Evolutionary conservation across 2,888 invertebrate species (phyloP).

Genomic region (Brachyptera risi): DNA sequence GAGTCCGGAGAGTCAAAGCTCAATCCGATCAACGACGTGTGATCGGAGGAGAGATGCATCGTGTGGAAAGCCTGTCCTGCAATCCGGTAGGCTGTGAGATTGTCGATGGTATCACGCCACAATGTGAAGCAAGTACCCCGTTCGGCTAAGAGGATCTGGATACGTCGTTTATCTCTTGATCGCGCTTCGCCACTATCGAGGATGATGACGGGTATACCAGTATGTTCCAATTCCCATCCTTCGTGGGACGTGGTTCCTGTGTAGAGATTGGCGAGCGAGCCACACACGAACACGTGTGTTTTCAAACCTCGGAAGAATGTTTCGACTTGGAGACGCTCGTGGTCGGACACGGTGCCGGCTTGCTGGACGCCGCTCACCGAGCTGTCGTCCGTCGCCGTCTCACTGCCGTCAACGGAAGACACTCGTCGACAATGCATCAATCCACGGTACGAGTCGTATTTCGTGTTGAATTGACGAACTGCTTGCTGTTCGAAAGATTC

Average conservation of each 20-base stretch:
- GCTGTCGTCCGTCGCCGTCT: slow-evolving; percentile 26
- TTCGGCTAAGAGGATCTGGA: slow-evolving; percentile 69
- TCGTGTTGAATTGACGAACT: background rate
- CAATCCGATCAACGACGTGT: slow-evolving; percentile 70
- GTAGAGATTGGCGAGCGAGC: slow-evolving; percentile 69
- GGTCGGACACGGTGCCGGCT: slow-evolving; percentile 49
- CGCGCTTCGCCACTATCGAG: slow-evolving; percentile 72
- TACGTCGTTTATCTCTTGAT: slow-evolving; percentile 60
- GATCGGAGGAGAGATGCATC: slow-evolving; percentile 73
- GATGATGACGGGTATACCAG: slow-evolving; percentile 74
- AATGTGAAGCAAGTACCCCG: slow-evolving; percentile 76
- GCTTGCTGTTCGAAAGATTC: background rate
- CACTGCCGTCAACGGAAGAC: slow-evolving; percentile 29
- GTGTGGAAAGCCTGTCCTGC: slow-evolving; percentile 75
- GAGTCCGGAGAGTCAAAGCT: slow-evolving; percentile 73
- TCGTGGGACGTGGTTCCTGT: slow-evolving; percentile 53
- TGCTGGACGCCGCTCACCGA: slow-evolving; percentile 17
- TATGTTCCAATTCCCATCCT: slow-evolving; percentile 67
- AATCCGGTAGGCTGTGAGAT: slow-evolving; percentile 64
- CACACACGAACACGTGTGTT: slow-evolving; percentile 72
- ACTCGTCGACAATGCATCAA: slow-evolving; percentile 23
- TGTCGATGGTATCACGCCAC: slow-evolving; percentile 78
- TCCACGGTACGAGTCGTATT: background rate
- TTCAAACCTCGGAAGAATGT: slow-evolving; percentile 71
- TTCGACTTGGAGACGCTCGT: slow-evolving; percentile 65